Evolutionary conservation across 2,888 invertebrate species (phyloP), one percentile per base, ranked within the genome.

Genomic region (Diloba caeruleocephala): DNA sequence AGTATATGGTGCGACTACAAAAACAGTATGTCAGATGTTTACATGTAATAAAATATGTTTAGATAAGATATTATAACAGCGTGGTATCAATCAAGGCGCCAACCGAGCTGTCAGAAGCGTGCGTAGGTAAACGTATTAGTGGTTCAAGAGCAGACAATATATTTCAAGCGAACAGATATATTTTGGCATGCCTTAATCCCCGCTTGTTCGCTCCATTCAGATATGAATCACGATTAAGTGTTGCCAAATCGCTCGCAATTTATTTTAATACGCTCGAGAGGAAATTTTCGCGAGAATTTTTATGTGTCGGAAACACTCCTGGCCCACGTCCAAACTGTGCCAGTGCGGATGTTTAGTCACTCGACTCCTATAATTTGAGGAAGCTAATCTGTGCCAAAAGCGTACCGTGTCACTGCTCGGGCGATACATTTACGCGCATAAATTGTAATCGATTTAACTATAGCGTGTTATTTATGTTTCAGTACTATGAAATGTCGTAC

Each of bases 401-500:
- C 80, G 85, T 86, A 85, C 80, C 82, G 78, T 89, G 88, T 85
- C 87, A 85, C 82, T 78, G 67, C 68, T 73, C 74, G 72, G 57
- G 65, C 71, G 72, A 71, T 82, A 80, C 83, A 80, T 80, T 86
- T 84, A 82, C 79, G 67, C 74, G 74, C 79, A 77, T 80, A 73
- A 73, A 80, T 74, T 75, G 71, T 85, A 81, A 85, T 81, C 80
- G 82, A 82, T 80, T 82, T 74, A 44, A 74, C 83, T 88, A 86
- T 89, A 82, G 73, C 73, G 70, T 82, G 67, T 77, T 74, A 65
- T 93, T 93, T 94, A 85, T 94, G 92, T 97, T 97, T 82, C 96
- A 98, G 98, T 98, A 98, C 94, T 98, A 98, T 95, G 99, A 99
- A 95, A 98, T 98, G 98, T 98, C 98, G 51, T 98, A 98, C 94